Base-by-base conservation (phyloP, 2,797 vertebrate species). In the Cyclura pinguis region DNA sequence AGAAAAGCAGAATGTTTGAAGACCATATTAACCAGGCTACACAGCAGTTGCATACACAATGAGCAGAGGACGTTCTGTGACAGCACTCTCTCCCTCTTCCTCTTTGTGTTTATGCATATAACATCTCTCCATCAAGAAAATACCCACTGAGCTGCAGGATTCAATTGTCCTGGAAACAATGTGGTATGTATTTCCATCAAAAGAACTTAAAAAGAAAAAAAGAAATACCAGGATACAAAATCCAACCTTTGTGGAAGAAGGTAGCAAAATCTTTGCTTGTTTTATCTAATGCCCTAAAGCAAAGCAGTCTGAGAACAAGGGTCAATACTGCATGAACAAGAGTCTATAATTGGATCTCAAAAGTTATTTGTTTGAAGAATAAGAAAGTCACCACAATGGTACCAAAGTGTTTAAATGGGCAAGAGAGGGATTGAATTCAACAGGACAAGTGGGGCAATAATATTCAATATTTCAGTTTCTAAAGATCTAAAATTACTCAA, bases 301-400 rank as follows among this genome's bases (percentile, higher is more conserved):
- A 90, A 27, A 59, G n/a, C 72, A 20, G 85, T n/a, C 52, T 50
- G 6, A 47, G n/a, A 94, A 93, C 14, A 59, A 2, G 78, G 0
- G 88, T 1, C 1, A 27, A 84, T 82, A 2, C 6, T 0, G 0
- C 52, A 1, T 84, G 0, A 87, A 90, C 83, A 90, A 89, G 0
- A 18, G 24, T 47, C 18, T 92, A 59, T 24, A 35, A 84, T 27
- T 1, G 3, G 6, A 88, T 86, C 4, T 81, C 27, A 76, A 80
- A 78, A 50, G 42, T 10, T 0, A 2, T 64, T 0, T 29, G 92
- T 93, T 80, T 57, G 29, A 74, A 88, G 77, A 0, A 86, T 64
- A 88, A 87, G 35, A 1, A 50, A 76, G 78, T 85, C 42, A 78
- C 38, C 50, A 1, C 76, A 88, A 42, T 0, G 0, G 32, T 18